Percentiles rank a stretch among this genome's conserved stretches.
These are phyloP conservation scores for Stenchaetothrips biformis DNA, from an alignment of 2,888 invertebrate genomes.

Conservation along the genomic window DNA sequence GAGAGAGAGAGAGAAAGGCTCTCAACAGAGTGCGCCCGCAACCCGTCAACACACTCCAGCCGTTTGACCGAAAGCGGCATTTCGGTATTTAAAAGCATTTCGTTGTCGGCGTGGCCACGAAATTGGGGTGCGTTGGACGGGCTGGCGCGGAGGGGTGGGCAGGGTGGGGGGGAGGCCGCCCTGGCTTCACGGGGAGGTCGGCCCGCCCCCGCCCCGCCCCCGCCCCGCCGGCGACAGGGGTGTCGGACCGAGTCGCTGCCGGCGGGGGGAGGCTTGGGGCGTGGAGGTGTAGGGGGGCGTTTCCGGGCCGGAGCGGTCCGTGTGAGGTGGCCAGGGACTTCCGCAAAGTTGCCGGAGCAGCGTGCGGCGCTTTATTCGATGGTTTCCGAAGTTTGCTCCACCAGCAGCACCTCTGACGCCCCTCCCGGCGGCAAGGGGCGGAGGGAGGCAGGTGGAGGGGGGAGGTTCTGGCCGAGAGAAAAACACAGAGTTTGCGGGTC, in stretches of 20 bases:
- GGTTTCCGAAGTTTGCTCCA: constrained; percentile 15
- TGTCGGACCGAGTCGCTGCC: background rate
- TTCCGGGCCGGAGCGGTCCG: background rate
- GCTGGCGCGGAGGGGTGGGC: background rate
- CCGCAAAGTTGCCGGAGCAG: constrained; percentile 17
- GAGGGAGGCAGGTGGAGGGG: background rate
- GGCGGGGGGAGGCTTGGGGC: too few relatives aligned
- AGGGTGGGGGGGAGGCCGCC: background rate
- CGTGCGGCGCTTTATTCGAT: constrained; percentile 12
- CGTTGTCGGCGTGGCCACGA: background rate
- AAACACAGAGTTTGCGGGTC: too few relatives aligned
- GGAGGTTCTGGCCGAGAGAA: background rate
- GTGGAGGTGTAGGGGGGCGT: background rate
- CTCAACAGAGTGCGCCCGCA: too few relatives aligned
- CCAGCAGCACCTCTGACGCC: background rate
- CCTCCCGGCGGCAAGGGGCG: background rate
- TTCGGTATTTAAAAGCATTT: constrained; percentile 18
- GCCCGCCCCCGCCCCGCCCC: too few relatives aligned
- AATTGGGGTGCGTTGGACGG: background rate
- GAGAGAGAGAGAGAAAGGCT: too few relatives aligned
- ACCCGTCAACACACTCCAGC: too few relatives aligned
- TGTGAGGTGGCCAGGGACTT: constrained; percentile 21
- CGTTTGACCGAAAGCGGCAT: too few relatives aligned
- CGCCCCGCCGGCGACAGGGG: background rate
- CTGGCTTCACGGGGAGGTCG: too few relatives aligned